These are phyloP conservation scores for Leucopsar rothschildi DNA, from an alignment of 2,113 vertebrate genomes.

Conservation along the genomic window DNA sequence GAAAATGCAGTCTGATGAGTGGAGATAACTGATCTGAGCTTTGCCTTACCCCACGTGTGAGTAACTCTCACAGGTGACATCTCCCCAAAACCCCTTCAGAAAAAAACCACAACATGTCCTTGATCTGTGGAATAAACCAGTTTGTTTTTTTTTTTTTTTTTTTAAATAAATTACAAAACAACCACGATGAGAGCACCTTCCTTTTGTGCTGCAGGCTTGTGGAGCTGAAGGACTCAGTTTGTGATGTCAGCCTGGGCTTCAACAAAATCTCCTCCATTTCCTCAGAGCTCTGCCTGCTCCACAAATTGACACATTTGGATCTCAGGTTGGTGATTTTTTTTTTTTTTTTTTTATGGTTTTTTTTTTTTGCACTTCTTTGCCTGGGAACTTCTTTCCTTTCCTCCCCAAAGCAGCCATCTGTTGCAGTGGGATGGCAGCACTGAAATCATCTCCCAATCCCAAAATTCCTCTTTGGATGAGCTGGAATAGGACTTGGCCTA, in stretches of 20 bases:
- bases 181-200: fast-evolving
- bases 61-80: not conserved
- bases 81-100: not conserved
- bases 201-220: slow-evolving; percentile 75
- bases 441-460: not conserved
- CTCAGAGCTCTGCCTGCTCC: slow-evolving; percentile 77
- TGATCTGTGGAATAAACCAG: not conserved
- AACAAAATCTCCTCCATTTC: slow-evolving; percentile 85
- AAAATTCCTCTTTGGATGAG: not conserved
- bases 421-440: not conserved
- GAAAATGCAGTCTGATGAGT: fast-evolving
- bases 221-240: slow-evolving; percentile 80
- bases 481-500: not conserved
- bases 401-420: not conserved
- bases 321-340: slow-evolving; percentile 87
- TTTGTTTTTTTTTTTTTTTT: not conserved
- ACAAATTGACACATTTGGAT: slow-evolving; percentile 85
- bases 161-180: not conserved
- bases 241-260: slow-evolving; percentile 87
- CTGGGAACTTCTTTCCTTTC: not conserved
- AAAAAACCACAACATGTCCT: not conserved
- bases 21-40: not conserved
- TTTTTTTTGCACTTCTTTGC: not conserved
- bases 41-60: not conserved
- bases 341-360: no score